These are phyloP conservation scores for Acanthopleura granulata DNA, from an alignment of 2,888 invertebrate species.

Conservation along the genomic window DNA sequence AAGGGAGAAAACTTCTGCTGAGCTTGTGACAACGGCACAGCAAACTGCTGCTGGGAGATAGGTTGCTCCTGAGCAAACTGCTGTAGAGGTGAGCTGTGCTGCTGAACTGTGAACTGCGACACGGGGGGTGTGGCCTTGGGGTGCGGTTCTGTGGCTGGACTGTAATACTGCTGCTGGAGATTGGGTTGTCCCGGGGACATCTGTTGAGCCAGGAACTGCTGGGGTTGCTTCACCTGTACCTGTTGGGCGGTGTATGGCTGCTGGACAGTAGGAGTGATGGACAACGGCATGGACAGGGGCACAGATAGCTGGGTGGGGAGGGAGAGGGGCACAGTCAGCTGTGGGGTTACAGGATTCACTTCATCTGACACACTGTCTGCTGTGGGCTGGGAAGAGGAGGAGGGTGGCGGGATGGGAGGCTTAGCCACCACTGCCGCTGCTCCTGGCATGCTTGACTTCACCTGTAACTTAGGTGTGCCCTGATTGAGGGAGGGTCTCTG, in stretches of 20 bases:
- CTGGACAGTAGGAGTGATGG: neutral
- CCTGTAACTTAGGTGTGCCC: neutral
- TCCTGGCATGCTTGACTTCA: neutral
- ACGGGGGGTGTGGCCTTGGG: neutral
- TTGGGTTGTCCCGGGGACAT: neutral
- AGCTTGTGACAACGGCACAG: conserved; percentile 6
- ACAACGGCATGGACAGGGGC: neutral
- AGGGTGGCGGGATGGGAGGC: conserved; percentile 26
- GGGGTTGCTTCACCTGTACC: conserved; percentile 13
- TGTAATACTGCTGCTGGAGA: conserved; percentile 1
- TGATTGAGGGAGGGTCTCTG: neutral
- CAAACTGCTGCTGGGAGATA: conserved; percentile 9
- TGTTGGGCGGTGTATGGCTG: conserved; percentile 11
- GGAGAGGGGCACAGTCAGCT: conserved; percentile 22
- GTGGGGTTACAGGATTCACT: conserved; percentile 16
- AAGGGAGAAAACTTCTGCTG: neutral
- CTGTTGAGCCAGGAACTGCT: conserved; percentile 10
- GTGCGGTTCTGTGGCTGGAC: neutral
- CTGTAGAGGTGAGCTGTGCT: neutral
- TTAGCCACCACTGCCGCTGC: neutral
- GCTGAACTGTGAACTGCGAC: neutral
- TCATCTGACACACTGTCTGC: conserved; percentile 23
- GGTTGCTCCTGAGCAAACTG: conserved; percentile 13
- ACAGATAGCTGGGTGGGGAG: conserved; percentile 28
- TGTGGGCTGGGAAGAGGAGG: conserved; percentile 22